Conservation (phyloP, 2,888 invertebrate species). For the Dexiosoma caninum region DNA sequence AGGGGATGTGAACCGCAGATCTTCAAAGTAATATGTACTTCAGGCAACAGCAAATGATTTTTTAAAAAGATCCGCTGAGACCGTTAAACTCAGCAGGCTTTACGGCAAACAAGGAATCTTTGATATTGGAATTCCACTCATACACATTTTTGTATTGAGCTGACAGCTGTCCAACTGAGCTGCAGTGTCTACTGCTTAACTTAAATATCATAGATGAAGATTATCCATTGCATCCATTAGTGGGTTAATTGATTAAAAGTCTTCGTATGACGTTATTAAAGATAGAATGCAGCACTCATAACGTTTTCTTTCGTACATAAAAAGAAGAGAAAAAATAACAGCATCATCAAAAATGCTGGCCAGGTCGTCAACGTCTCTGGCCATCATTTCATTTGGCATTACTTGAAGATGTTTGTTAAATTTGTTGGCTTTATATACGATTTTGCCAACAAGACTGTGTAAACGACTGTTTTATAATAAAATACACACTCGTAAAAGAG, state of each 20-base stretch:
- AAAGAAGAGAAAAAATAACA: neutral
- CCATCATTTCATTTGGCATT: conserved; percentile 1
- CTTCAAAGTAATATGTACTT: too few relatives aligned
- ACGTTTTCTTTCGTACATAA: neutral
- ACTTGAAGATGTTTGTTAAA: conserved; percentile 32
- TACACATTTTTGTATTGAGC: too few relatives aligned
- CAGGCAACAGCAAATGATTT: too few relatives aligned
- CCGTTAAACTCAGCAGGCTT: too few relatives aligned
- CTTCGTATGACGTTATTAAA: conserved; percentile 14
- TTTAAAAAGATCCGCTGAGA: too few relatives aligned
- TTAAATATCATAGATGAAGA: too few relatives aligned
- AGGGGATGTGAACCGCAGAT: too few relatives aligned
- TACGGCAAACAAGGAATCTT: too few relatives aligned
- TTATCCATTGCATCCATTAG: too few relatives aligned
- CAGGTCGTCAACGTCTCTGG: conserved; percentile 63
- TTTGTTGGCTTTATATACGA: conserved; percentile 32
- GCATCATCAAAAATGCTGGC: conserved; percentile 56
- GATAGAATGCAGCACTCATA: conserved; percentile 55
- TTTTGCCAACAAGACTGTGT: neutral
- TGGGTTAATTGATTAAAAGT: conserved; percentile 17
- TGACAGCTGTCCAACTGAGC: too few relatives aligned
- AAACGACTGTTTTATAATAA: neutral
- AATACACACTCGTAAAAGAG: conserved; percentile 6
- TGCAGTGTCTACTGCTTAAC: too few relatives aligned
- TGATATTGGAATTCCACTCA: too few relatives aligned